Evolutionary conservation across 2,113 vertebrate genomes (phyloP), one percentile per base, ranked within the genome.

Genomic region (Ariopsis seemanni): DNA sequence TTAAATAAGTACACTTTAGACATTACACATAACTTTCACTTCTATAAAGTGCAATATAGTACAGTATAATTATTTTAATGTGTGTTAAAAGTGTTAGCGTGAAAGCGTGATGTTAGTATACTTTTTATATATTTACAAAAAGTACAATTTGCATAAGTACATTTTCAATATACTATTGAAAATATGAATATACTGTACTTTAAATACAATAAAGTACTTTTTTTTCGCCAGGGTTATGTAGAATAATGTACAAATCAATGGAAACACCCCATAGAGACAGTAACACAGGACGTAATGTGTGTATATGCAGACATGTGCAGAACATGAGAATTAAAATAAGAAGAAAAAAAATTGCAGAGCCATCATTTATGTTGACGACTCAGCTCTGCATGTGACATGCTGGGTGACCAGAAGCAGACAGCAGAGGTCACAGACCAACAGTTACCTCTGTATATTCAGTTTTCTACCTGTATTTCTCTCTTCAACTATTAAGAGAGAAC

Each of bases 321-420:
- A 82, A 82, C 18, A 48, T 48, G 30, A 62, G 55, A 58, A 25
- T 55, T 48, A n/a, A 48, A 86, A 84, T 57, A 10, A 72, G 85
- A 75, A 52, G 2, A 25, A n/a, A 55, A 25, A 12, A 53, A 84
- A 85, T 87, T 88, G 83, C 78, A 86, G 88, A 87, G 88, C 93
- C 87, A 91, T 93, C 89, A 90, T 88, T 94, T 92, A 92, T 89
- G 75, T 89, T 90, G 86, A 90, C 85, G 89, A 92, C 93, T 94
- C 92, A 91, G 86, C 85, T 65, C 89, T 91, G 78, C 90, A 89
- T 78, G 88, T 92, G 93, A 91, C 89, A 71, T 83, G 91, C 90
- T 91, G 77, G 91, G 88, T 93, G 92, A 94, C 92, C 92, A 91
- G 90, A 90, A 92, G 90, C 84, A 91, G 92, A 93, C 92, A 93